phyloP scores from a whole-genome alignment of 2,888 invertebrate species.

The Sussaba pulchella region DNA sequence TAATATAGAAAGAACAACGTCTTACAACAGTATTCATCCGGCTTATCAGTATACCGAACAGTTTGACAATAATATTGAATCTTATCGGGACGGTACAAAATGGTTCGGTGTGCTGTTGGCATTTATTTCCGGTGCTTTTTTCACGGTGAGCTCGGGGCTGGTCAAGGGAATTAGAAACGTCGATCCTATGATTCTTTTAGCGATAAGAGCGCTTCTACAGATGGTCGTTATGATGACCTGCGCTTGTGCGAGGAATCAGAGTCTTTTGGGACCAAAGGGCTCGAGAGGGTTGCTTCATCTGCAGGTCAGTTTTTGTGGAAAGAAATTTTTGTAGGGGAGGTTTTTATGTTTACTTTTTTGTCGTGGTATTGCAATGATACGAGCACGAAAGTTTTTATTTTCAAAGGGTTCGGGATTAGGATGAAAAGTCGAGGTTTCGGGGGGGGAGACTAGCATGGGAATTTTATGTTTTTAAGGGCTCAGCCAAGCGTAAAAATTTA shows the following conservation, averaged over 20 bases:
- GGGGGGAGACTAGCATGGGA: too few species aligned
- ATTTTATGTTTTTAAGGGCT: too few species aligned
- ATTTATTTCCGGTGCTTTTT: conserved; percentile 84
- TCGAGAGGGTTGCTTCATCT: conserved; percentile 81
- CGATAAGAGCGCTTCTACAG: conserved; percentile 83
- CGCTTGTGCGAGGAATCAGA: conserved; percentile 78
- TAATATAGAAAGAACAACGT: conserved; percentile 77
- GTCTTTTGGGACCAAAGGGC: conserved; percentile 82
- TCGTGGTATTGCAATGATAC: too few species aligned
- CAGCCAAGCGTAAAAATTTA: too few species aligned
- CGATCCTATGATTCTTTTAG: conserved; percentile 84
- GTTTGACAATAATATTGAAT: conserved; percentile 78
- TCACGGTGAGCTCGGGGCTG: conserved; percentile 84
- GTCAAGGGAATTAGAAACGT: conserved; percentile 84
- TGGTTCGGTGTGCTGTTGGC: conserved; percentile 84
- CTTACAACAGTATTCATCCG: conserved; percentile 81
- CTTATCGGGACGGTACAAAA: conserved; percentile 79
- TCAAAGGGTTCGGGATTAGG: too few species aligned
- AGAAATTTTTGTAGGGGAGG: too few species aligned
- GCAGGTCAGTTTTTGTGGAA: conserved; percentile 82
- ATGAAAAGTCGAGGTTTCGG: too few species aligned
- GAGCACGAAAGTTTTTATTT: too few species aligned
- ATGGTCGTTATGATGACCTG: conserved; percentile 81
- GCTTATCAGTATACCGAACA: conserved; percentile 80
- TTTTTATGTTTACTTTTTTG: too few species aligned